A percentile compares a stretch with the other conserved stretches of the same genome.
Evolutionary conservation across 2,888 invertebrate genomes (phyloP).

Genomic region (Zele albiditarsus): DNA sequence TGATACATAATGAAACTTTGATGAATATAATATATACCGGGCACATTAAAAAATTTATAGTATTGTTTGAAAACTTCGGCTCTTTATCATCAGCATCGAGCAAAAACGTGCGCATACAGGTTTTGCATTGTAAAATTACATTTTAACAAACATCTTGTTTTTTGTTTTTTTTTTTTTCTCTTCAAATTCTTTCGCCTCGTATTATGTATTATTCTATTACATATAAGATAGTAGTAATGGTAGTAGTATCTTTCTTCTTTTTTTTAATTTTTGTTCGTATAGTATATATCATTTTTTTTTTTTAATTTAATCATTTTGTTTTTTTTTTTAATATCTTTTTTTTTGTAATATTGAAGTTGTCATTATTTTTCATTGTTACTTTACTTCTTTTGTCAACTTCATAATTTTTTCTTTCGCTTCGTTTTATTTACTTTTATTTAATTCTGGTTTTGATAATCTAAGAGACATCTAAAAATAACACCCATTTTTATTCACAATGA

Average conservation of each 20-base stretch:
- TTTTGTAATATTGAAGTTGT: slow-evolving; percentile 52
- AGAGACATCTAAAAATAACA: slow-evolving; percentile 74
- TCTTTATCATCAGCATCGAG: slow-evolving; percentile 37
- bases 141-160: slow-evolving; percentile 72
- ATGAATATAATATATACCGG: neutral
- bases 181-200: slow-evolving; percentile 41
- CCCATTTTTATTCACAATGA: slow-evolving; percentile 69
- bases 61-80: neutral
- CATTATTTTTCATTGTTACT: slow-evolving; percentile 51
- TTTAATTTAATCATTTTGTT: slow-evolving; percentile 59
- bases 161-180: slow-evolving; percentile 42
- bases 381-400: slow-evolving; percentile 56
- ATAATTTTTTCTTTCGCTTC: slow-evolving; percentile 65
- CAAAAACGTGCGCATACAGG: slow-evolving; percentile 37
- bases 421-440: slow-evolving; percentile 72
- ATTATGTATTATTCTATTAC: slow-evolving; percentile 64
- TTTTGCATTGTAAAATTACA: slow-evolving; percentile 50
- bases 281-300: slow-evolving; percentile 51
- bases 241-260: slow-evolving; percentile 55
- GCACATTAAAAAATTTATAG: neutral
- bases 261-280: slow-evolving; percentile 57
- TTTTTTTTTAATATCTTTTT: slow-evolving; percentile 52
- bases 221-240: slow-evolving; percentile 60
- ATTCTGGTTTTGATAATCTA: slow-evolving; percentile 71
- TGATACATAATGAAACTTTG: neutral